These are phyloP conservation scores for Epinotia bilunana DNA, from an alignment of 2,888 invertebrate genomes.

Conservation along the genomic window DNA sequence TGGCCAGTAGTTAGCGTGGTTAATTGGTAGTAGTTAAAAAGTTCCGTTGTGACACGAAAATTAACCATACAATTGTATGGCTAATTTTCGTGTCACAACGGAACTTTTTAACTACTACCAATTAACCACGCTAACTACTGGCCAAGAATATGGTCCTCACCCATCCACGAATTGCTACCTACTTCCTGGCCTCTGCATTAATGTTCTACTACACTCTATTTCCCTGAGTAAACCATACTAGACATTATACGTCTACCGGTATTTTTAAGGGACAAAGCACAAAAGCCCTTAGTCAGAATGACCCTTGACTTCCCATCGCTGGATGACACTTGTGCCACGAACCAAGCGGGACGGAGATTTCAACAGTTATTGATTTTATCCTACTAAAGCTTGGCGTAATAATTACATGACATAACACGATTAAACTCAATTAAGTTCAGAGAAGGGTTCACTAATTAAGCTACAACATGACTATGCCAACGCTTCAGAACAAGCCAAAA, in stretches of 20 bases:
- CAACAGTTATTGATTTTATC: constrained; percentile 48
- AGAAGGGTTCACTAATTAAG: not conserved
- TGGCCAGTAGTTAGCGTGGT: too few species aligned
- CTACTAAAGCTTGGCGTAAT: not conserved
- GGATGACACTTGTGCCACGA: constrained; percentile 50
- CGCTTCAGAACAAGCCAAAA: too few species aligned
- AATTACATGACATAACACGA: not conserved
- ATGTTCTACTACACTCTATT: too few species aligned
- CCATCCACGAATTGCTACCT: too few species aligned
- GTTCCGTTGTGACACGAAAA: too few species aligned
- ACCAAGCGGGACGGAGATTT: constrained; percentile 47
- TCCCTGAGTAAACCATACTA: not conserved
- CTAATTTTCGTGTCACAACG: too few species aligned
- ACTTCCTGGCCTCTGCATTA: too few species aligned
- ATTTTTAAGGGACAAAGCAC: constrained; percentile 42
- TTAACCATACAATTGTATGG: too few species aligned
- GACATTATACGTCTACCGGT: not conserved
- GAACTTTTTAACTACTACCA: too few species aligned
- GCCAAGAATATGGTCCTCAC: too few species aligned
- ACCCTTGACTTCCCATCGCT: constrained; percentile 48
- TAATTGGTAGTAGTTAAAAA: too few species aligned
- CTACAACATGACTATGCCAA: not conserved
- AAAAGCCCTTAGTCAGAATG: constrained; percentile 49
- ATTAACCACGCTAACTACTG: too few species aligned
- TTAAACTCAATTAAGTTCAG: not conserved